A percentile compares a stretch with the other conserved stretches of the same genome.
These are phyloP conservation scores for Cheilinus undulatus DNA, from an alignment of 2,113 vertebrate species.

Conservation along the genomic window DNA sequence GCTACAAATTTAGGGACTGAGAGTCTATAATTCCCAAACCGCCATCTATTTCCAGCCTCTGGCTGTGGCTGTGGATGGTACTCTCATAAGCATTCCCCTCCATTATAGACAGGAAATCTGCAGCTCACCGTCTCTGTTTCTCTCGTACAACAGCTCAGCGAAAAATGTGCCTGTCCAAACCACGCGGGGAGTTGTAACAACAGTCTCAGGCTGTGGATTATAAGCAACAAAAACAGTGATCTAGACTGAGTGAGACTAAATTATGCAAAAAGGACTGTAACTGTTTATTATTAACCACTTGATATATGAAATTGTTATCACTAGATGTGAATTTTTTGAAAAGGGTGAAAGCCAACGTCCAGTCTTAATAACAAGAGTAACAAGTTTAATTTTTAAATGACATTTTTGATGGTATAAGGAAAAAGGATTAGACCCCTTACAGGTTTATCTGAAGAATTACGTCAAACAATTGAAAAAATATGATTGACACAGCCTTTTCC, in stretches of 20 bases:
- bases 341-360: too few species aligned
- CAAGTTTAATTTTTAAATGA: too few species aligned
- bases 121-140: slow-evolving; percentile 31
- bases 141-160: slow-evolving; percentile 38
- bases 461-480: not conserved
- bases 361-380: too few species aligned
- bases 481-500: not conserved
- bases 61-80: slow-evolving; percentile 22
- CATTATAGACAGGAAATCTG: slow-evolving; percentile 59
- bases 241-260: not conserved
- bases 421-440: too few species aligned
- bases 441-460: not conserved
- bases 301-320: too few species aligned
- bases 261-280: too few species aligned
- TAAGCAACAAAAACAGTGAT: slow-evolving; percentile 10
- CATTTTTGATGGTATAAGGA: too few species aligned
- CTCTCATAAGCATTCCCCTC: slow-evolving; percentile 45
- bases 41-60: slow-evolving; percentile 42
- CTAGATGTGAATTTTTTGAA: too few species aligned
- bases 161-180: slow-evolving; percentile 45
- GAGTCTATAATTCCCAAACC: slow-evolving; percentile 54
- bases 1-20: not conserved
- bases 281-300: too few species aligned
- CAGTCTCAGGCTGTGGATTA: slow-evolving; percentile 49
- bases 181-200: slow-evolving; percentile 43